phyloP scores from a whole-genome alignment of 2,888 invertebrate species.

The Galerucella calmariensis region DNA sequence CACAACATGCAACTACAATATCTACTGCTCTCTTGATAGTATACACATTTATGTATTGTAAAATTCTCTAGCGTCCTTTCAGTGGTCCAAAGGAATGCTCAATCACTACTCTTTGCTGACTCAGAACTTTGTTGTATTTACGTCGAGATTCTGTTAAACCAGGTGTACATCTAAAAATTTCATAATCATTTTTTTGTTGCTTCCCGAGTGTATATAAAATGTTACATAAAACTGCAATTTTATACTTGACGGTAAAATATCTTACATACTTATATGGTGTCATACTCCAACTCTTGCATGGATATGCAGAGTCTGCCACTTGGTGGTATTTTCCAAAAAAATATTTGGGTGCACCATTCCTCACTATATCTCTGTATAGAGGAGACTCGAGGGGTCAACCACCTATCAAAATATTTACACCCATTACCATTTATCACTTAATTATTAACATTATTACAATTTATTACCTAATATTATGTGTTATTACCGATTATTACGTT shows the following conservation, averaged over 20 bases:
- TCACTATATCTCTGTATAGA: constrained; percentile 24
- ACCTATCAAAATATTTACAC: too few relatives aligned
- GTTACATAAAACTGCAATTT: not conserved
- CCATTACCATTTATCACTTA: too few relatives aligned
- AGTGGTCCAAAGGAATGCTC: constrained; percentile 38
- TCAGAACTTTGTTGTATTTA: constrained; percentile 28
- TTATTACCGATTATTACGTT: too few relatives aligned
- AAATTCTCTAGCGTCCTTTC: constrained; percentile 36
- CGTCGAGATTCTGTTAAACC: constrained; percentile 9
- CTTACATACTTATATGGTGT: constrained; percentile 25
- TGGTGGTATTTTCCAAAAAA: constrained; percentile 26
- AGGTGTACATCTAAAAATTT: constrained; percentile 14
- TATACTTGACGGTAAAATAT: constrained; percentile 16
- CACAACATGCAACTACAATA: constrained; percentile 36
- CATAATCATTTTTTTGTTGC: constrained; percentile 17
- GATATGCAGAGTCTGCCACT: constrained; percentile 30
- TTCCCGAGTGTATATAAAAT: too few relatives aligned
- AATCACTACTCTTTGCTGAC: constrained; percentile 31
- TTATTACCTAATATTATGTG: too few relatives aligned
- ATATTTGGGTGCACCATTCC: constrained; percentile 25
- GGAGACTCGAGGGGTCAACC: constrained; percentile 8
- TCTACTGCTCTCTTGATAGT: constrained; percentile 29
- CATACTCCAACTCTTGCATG: constrained; percentile 24
- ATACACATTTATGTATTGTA: constrained; percentile 35
- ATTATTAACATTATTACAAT: too few relatives aligned